phyloP scores from a whole-genome alignment of 2,113 vertebrate species.

The Macheiramphus alcinus region DNA sequence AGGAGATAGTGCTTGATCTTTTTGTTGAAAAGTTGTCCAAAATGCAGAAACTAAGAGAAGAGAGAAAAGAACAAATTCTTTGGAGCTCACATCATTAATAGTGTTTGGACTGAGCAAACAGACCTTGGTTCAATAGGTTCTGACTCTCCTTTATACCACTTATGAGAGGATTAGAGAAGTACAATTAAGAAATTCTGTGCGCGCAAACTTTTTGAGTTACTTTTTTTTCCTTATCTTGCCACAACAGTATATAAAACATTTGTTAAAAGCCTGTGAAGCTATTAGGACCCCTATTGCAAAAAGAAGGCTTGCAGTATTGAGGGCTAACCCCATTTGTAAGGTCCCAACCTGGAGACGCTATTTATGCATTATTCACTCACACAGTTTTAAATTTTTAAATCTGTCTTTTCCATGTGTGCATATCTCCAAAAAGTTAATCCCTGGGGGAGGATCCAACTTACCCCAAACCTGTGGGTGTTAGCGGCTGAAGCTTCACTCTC shows the following conservation, averaged over 20 bases:
- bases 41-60: not conserved
- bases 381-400: not conserved
- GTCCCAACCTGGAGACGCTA: not conserved
- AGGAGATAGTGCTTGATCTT: conserved; percentile 37
- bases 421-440: not conserved
- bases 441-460: not conserved
- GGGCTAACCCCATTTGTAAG: not conserved
- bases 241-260: not conserved
- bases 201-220: not conserved
- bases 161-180: not conserved
- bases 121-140: not conserved
- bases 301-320: not conserved
- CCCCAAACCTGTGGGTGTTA: not conserved
- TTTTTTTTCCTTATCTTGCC: not conserved
- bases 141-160: not conserved
- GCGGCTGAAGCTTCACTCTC: not conserved
- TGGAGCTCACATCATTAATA: not conserved
- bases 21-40: conserved; percentile 6
- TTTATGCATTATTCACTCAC: not conserved
- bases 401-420: not conserved
- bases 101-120: not conserved
- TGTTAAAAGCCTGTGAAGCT: not conserved
- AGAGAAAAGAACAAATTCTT: conserved; percentile 18
- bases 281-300: not conserved
- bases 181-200: not conserved